Evolutionary conservation across 2,888 invertebrate species (phyloP).

Genomic region (Pheosia gnoma): DNA sequence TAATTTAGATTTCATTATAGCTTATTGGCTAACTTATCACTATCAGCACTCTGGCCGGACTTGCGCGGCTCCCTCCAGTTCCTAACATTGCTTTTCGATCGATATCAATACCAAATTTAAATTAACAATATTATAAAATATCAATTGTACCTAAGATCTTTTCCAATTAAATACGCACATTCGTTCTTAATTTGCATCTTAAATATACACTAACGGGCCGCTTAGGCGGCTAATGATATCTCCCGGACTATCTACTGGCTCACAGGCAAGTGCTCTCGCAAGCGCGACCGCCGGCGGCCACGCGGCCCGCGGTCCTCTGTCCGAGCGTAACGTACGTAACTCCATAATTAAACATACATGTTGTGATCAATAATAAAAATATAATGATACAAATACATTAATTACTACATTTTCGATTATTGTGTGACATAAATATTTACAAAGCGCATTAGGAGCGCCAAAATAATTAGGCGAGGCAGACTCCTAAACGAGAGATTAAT

Average conservation of each 20-base stretch:
- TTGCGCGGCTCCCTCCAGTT: slow-evolving; percentile 63
- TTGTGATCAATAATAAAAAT: slow-evolving; percentile 84
- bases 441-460: slow-evolving; percentile 78
- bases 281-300: slow-evolving; percentile 30
- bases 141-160: slow-evolving; percentile 84
- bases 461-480: slow-evolving; percentile 73
- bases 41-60: slow-evolving; percentile 76
- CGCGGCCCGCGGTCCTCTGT: slow-evolving; percentile 36
- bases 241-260: slow-evolving; percentile 57
- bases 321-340: slow-evolving; percentile 64
- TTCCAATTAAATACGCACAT: slow-evolving; percentile 79
- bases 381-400: slow-evolving; percentile 84
- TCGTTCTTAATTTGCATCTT: slow-evolving; percentile 68
- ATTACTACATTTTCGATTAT: slow-evolving; percentile 82
- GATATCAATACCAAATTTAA: slow-evolving; percentile 82
- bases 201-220: slow-evolving; percentile 66
- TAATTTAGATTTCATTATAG: slow-evolving; percentile 81
- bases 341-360: slow-evolving; percentile 75
- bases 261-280: slow-evolving; percentile 47
- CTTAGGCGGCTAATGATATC: slow-evolving; percentile 51
- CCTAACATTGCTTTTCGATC: slow-evolving; percentile 80
- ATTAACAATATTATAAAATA: slow-evolving; percentile 84
- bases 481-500: slow-evolving; percentile 62
- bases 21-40: slow-evolving; percentile 80
- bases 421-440: slow-evolving; percentile 84